Conservation (phyloP, 2,113 vertebrate genomes). For the Marmota monax region DNA sequence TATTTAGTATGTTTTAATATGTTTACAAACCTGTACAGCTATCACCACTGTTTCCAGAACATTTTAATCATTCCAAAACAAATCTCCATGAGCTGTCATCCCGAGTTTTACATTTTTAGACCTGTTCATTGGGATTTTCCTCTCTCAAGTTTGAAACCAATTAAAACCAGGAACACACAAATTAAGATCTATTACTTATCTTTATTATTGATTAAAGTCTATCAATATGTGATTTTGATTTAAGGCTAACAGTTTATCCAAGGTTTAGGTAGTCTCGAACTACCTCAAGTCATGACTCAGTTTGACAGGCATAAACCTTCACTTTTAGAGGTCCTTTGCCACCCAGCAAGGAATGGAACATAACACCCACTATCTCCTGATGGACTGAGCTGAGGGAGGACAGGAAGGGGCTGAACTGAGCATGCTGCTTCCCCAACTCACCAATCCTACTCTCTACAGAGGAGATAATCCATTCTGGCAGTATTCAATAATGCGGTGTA, state of each 20-base stretch:
- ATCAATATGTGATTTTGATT: neutral
- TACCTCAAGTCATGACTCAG: neutral
- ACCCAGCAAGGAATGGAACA: neutral
- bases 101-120: neutral
- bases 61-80: neutral
- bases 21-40: neutral
- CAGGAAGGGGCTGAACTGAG: neutral
- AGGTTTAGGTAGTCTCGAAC: neutral
- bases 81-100: neutral
- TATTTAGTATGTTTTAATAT: neutral
- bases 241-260: neutral
- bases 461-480: neutral
- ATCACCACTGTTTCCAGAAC: neutral
- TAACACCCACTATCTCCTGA: neutral
- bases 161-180: neutral
- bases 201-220: conserved; percentile 17
- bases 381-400: neutral
- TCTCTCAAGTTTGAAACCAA: neutral
- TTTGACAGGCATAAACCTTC: neutral
- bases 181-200: neutral
- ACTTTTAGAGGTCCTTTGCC: neutral
- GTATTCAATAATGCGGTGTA: neutral
- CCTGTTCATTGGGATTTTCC: neutral
- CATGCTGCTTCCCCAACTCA: neutral
- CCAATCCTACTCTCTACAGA: neutral